Conservation (phyloP, 2,797 vertebrate species). For the Pantherophis vulpinus region DNA sequence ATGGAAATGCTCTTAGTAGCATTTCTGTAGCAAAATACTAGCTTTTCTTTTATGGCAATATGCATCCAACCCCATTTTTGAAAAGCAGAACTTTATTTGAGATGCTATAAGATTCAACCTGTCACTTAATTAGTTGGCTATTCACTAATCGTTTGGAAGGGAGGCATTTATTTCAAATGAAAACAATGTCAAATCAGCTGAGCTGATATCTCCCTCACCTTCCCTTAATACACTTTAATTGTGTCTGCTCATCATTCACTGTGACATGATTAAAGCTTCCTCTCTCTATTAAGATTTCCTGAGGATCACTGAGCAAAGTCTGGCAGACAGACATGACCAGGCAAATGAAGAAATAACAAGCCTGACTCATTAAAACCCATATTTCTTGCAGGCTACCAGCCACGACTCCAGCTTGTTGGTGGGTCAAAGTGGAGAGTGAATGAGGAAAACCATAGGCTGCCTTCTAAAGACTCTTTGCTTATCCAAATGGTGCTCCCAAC, state of each 20-base stretch:
- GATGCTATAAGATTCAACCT: background rate
- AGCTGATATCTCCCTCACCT: background rate
- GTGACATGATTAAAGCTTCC: background rate
- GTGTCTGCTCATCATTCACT: background rate
- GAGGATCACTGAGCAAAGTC: background rate
- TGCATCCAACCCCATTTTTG: too few relatives aligned
- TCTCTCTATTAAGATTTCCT: background rate
- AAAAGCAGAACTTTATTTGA: slow-evolving; percentile 13
- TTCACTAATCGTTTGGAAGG: slow-evolving; percentile 16
- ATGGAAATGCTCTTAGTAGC: background rate
- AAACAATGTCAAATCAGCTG: background rate
- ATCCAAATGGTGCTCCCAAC: background rate
- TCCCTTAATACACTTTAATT: slow-evolving; percentile 9
- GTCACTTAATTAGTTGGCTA: background rate
- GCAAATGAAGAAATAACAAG: background rate
- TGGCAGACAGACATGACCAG: slow-evolving; percentile 1
- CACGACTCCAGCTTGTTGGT: background rate
- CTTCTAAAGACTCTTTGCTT: background rate
- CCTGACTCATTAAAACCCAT: background rate
- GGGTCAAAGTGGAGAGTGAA: background rate
- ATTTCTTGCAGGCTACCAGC: background rate
- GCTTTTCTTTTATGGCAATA: background rate
- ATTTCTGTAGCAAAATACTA: background rate
- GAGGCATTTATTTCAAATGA: background rate
- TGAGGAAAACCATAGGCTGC: background rate